Conservation (phyloP, 2,797 vertebrate species). For the Erethizon dorsatum region DNA sequence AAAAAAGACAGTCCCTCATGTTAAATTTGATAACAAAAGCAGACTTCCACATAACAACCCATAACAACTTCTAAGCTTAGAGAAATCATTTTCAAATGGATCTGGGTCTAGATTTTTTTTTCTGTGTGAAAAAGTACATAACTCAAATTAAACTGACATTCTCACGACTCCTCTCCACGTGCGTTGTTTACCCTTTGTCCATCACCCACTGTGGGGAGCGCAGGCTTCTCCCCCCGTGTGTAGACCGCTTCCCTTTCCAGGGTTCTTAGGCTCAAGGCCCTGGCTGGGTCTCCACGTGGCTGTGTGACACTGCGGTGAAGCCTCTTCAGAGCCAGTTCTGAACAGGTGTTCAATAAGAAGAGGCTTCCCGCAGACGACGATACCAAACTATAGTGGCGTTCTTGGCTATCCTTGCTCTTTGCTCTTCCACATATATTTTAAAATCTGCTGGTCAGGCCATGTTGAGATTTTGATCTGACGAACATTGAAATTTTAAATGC, state of each 20-base stretch:
- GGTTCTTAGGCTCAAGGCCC: fast-evolving
- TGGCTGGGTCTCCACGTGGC: background rate
- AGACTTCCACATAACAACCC: background rate
- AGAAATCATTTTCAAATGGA: background rate
- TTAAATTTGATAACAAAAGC: background rate
- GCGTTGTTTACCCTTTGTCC: background rate
- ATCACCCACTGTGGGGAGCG: background rate
- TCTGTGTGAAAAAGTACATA: background rate
- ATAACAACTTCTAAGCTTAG: background rate
- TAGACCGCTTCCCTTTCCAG: background rate
- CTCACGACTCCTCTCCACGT: background rate
- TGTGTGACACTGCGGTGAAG: background rate
- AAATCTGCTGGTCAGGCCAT: background rate
- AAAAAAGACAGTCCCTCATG: background rate
- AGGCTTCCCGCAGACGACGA: background rate
- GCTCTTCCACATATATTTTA: background rate
- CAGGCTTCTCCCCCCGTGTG: too few relatives aligned
- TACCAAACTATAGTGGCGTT: background rate
- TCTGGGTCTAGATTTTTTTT: background rate
- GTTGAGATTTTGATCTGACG: background rate
- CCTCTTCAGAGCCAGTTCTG: background rate
- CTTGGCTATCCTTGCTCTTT: background rate
- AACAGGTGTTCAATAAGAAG: too few relatives aligned
- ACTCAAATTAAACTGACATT: background rate
- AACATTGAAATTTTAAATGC: background rate